phyloP scores from a whole-genome alignment of 2,113 vertebrate genomes.

The Syngnathus floridae region DNA sequence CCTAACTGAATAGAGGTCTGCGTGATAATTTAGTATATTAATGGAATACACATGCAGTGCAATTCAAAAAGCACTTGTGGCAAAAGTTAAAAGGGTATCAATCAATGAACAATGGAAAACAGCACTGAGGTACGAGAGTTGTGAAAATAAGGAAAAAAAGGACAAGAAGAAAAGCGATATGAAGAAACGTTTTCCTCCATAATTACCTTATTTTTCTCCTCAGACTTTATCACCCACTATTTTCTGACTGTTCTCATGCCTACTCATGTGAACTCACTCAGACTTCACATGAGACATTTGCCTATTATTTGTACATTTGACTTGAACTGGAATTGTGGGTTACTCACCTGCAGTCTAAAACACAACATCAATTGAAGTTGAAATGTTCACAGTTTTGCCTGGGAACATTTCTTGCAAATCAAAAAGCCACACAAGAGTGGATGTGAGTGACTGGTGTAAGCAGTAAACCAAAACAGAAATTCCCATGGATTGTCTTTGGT shows the following conservation, averaged over 20 bases:
- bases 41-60: too few relatives aligned
- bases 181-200: background rate
- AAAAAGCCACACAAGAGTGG: background rate
- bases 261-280: background rate
- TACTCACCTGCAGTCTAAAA: background rate
- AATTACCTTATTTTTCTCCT: background rate
- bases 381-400: background rate
- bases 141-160: background rate
- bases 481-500: background rate
- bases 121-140: background rate
- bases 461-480: background rate
- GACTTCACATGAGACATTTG: background rate
- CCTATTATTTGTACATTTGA: background rate
- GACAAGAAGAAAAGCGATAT: background rate
- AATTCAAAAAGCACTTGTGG: constrained; percentile 1
- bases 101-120: constrained; percentile 14
- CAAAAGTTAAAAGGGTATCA: constrained; percentile 20
- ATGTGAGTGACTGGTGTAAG: background rate
- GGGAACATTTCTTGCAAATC: background rate
- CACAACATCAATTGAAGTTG: background rate
- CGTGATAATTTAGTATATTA: too few relatives aligned
- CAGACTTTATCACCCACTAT: background rate
- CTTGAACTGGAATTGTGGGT: background rate
- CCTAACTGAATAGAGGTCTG: too few relatives aligned
- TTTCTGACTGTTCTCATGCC: background rate